Base-by-base conservation (phyloP, 35 echinoderm and acorn worm genomes). In the Nesometra sesokonis region DNA sequence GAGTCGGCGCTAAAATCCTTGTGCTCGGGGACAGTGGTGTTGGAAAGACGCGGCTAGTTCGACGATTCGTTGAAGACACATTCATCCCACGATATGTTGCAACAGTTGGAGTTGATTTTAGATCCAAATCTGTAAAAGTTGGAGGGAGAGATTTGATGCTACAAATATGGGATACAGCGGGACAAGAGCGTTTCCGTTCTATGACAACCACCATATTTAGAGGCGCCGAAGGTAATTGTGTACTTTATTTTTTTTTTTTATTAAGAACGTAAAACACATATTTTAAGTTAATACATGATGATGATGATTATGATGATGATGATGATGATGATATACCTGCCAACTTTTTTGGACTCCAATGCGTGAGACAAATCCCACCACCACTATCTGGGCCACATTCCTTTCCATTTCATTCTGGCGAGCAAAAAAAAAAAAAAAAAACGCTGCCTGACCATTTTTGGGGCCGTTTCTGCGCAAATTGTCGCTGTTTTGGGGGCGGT, bases 131-230 rank as follows among this genome's bases (percentile, higher is more conserved):
- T 67, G 52, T 67, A 5, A 67, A 67, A 33, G 31, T 91, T 15
- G 82, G 47, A 0, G 84, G 91, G 3, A 83, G 82, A 88, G 31
- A 86, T 13, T 23, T 91, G 34, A 91, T 91, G 78, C 82, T 94
- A 57, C 93, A 94, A 57, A n/a, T 91, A 78, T 94, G 89, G 93
- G 89, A 94, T 37, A 91, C 89, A 0, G 88, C 86, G 17, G 94
- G 94, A 0, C 94, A 97, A 87, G 94, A 97, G 82, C 33, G 94
- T 46, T 93, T 97, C 43, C 91, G 94, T 0, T 97, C 94, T 0
- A 97, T 97, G 94, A 97, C 94, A 0, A 91, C 93, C 29, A 86
- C 91, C 32, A 91, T 91, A 78, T 93, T 91, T 80, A 46, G 91
- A 27, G 94, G 91, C 3, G 94, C 94, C 33, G 80, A 88, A 13